Conservation (phyloP, 2,797 vertebrate genomes). For the Varecia variegata region DNA sequence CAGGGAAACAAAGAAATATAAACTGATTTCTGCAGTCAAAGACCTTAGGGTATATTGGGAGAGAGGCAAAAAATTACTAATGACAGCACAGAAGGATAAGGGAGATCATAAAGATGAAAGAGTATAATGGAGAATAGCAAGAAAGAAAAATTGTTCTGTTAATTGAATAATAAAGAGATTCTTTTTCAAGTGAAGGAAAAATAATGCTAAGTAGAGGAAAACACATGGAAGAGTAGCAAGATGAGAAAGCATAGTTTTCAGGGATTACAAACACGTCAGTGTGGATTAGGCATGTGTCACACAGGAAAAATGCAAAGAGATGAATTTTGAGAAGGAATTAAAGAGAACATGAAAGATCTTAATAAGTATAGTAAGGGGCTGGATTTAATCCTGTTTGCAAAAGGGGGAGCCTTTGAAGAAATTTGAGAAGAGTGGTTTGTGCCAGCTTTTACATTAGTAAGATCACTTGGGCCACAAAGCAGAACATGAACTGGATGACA, state of each 20-base stretch:
- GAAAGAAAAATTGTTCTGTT: background rate
- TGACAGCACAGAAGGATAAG: background rate
- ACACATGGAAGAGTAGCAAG: background rate
- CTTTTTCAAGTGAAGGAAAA: background rate
- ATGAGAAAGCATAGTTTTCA: background rate
- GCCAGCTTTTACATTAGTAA: constrained; percentile 47
- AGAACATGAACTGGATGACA: background rate
- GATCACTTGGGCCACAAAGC: background rate
- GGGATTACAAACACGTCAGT: background rate
- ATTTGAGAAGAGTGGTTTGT: background rate
- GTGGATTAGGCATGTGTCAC: background rate
- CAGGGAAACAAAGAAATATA: background rate
- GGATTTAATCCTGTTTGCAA: background rate
- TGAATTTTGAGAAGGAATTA: constrained; percentile 22
- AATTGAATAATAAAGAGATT: background rate
- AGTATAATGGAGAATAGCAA: background rate
- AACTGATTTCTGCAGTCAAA: background rate
- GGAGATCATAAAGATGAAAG: background rate
- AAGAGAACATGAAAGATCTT: background rate
- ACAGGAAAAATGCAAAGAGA: background rate
- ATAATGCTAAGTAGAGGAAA: background rate
- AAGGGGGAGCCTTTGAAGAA: background rate
- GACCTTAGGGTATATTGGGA: background rate
- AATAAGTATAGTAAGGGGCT: background rate
- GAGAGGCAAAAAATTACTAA: background rate